Evolutionary conservation across 2,888 invertebrate species (phyloP), one percentile per base, ranked within the genome.

Genomic region (Drymonia ruficornis): DNA sequence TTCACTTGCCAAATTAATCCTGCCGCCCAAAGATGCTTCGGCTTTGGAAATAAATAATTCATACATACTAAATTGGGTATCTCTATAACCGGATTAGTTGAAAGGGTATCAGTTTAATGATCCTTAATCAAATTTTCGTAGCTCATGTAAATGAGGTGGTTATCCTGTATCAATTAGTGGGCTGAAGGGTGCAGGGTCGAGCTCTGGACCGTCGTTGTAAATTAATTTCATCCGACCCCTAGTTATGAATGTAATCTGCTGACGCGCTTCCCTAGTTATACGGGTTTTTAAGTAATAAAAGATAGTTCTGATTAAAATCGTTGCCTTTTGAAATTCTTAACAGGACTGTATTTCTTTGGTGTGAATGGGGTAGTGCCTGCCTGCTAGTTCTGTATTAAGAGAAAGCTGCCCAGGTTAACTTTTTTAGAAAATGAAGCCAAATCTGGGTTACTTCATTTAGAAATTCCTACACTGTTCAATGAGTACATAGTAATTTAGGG

Each of bases 151-250:
- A 70, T 65, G 44, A 48, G 56, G 50, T 56, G 55, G 50, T 50
- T 50, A 40, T 49, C 53, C 53, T 55, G 53, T 63, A 67, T 55
- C 58, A 68, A 71, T 68, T 57, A 59, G 57, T 46, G 38, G 50
- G 16, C 52, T 55, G 46, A 0, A 59, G 50, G 65, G 53, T 50
- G 44, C 31, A 9, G 43, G 48, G 36, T 56, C 23, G 31, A 47
- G 18, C 42, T 9, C 45, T 34, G n/a, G 4, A 31, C 29, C 18
- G 15, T 16, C 45, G 47, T 48, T 28, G 38, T 38, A 52, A 63
- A 68, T 63, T 68, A 65, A 68, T 65, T 63, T 52, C 40, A 55
- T 50, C 31, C 44, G 53, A 57, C 56, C 56, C 51, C 5, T 43
- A 19, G 19, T 43, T 19, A 0, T 19, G 38, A 36, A 36, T 23